These are phyloP conservation scores for Heterodera schachtii DNA, from an alignment of 1,140 invertebrate genomes.

Conservation along the genomic window DNA sequence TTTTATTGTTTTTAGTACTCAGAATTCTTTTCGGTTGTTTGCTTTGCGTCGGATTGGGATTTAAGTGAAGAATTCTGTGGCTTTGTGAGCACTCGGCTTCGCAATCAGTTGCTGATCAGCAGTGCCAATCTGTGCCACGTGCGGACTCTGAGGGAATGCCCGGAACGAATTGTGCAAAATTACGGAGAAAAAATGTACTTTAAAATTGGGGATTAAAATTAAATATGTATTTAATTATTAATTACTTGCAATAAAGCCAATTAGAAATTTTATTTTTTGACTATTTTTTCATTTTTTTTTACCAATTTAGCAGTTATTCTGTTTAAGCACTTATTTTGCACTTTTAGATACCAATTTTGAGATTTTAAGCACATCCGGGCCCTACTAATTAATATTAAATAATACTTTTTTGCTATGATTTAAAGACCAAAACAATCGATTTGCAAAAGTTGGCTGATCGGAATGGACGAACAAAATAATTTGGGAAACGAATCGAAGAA, in stretches of 20 bases:
- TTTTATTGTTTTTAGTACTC: not conserved
- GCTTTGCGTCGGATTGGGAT: not conserved
- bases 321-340: too few relatives aligned
- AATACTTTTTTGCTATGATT: too few relatives aligned
- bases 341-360: too few relatives aligned
- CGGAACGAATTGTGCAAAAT: not conserved
- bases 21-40: not conserved
- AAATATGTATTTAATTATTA: too few relatives aligned
- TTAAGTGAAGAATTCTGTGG: not conserved
- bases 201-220: too few relatives aligned
- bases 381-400: too few relatives aligned
- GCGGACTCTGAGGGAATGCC: not conserved
- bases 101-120: not conserved
- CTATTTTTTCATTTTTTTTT: not conserved
- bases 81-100: not conserved
- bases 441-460: not conserved
- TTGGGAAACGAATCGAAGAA: not conserved
- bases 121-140: not conserved
- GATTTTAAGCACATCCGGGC: too few relatives aligned
- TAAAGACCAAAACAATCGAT: not conserved
- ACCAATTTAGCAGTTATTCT: too few relatives aligned
- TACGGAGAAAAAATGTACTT: not conserved
- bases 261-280: too few relatives aligned
- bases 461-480: not conserved
- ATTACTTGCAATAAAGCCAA: too few relatives aligned